phyloP scores from a whole-genome alignment of 2,113 vertebrate genomes.

The Maylandia zebra region DNA sequence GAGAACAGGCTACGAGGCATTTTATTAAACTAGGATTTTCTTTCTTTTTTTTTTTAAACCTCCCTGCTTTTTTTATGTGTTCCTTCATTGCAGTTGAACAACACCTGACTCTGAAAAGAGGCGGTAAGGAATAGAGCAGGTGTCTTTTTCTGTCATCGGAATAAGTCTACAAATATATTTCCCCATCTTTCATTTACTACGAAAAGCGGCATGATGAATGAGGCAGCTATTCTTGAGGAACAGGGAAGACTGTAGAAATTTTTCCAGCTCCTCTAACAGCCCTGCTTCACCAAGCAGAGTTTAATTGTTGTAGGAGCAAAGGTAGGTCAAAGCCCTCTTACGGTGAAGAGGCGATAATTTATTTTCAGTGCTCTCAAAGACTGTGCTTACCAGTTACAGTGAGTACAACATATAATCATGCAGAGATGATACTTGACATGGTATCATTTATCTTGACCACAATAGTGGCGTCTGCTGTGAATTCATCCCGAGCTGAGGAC shows the following conservation, averaged over 20 bases:
- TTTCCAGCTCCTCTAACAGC: background rate
- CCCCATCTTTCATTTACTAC: background rate
- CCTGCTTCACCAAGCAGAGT: background rate
- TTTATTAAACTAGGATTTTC: constrained; percentile 16
- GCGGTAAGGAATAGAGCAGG: background rate
- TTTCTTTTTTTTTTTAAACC: background rate
- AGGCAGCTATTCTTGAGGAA: background rate
- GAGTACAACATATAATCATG: constrained; percentile 15
- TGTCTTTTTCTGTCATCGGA: background rate
- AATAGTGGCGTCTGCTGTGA: background rate
- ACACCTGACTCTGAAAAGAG: constrained; percentile 7
- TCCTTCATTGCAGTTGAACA: background rate
- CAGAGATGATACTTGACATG: constrained; percentile 36
- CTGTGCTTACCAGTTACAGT: background rate
- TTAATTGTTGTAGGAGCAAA: background rate
- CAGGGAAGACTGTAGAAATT: background rate
- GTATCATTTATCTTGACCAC: constrained; percentile 21
- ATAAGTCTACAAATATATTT: background rate
- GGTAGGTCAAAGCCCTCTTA: background rate
- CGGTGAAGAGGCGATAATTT: background rate
- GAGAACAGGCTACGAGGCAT: constrained; percentile 22
- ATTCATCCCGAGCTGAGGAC: background rate
- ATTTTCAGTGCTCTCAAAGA: constrained; percentile 29
- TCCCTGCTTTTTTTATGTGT: background rate
- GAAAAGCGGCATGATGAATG: background rate